A percentile compares a stretch with the other conserved stretches of the same genome.
Evolutionary conservation across 2,797 vertebrate genomes (phyloP).

Genomic region (Sebastes reedi): DNA sequence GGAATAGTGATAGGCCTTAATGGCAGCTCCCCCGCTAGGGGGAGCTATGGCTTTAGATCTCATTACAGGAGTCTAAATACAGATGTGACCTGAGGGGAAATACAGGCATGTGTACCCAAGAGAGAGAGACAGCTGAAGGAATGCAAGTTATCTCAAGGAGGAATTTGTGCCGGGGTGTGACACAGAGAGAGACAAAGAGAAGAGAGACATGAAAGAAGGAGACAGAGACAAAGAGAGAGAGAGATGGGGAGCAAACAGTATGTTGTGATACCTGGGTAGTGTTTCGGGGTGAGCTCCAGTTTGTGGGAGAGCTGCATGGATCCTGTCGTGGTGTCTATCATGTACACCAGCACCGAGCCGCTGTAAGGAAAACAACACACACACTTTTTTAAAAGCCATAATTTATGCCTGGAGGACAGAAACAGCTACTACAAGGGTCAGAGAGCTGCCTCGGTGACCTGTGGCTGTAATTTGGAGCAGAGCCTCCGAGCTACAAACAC

Average conservation of each 20-base stretch:
- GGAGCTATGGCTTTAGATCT: constrained; percentile 43
- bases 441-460: neutral
- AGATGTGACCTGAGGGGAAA: constrained; percentile 15
- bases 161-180: neutral
- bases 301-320: constrained; percentile 98
- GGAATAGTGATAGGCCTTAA: neutral
- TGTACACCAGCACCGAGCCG: constrained; percentile 95
- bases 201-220: neutral
- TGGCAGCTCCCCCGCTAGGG: constrained; percentile 55
- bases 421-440: neutral
- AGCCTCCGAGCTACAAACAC: neutral
- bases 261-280: constrained; percentile 85
- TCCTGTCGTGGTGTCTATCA: constrained; percentile 93
- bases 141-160: constrained; percentile 16
- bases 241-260: neutral
- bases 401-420: neutral
- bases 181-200: neutral
- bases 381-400: neutral
- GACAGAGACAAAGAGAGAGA: neutral
- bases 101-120: neutral
- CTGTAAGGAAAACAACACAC: constrained; percentile 75
- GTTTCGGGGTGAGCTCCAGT: constrained; percentile 96
- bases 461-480: neutral
- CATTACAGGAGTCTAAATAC: neutral
- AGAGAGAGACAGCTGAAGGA: constrained; percentile 19